Evolutionary conservation across 2,888 invertebrate genomes (phyloP), one percentile per base, ranked within the genome.

Genomic region (Dorcus hopei): DNA sequence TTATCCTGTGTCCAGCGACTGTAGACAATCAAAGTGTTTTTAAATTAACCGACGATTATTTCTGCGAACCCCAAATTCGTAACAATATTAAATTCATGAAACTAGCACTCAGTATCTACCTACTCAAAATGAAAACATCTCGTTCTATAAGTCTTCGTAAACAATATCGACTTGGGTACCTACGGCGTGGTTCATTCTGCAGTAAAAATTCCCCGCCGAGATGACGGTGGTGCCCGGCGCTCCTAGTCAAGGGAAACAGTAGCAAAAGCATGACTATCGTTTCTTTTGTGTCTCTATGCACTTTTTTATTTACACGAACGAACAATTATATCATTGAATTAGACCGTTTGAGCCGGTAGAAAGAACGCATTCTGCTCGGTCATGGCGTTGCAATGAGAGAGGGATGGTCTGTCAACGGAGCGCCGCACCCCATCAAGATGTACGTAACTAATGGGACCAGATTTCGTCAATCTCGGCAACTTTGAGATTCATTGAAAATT

Each of bases 301-400:
- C 57, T 72, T 70, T 75, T 76, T 76, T 76, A 76, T 76, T 74
- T 75, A 76, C 74, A 72, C 72, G 72, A 74, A 71, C 72, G 75
- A 72, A 77, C 77, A 77, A 77, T 77, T 76, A 77, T 76, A 76
- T 76, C 74, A 77, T 75, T 74, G 77, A 78, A 77, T 78, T 77
- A 74, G 72, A 73, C 64, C 65, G 74, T 74, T 74, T 71, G 67
- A 68, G 66, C 68, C 61, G 69, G 69, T 72, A 74, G 75, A 75
- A 76, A 75, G 70, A 71, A 68, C 58, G 65, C 68, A 75, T 70
- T 73, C 66, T 70, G 76, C 72, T 68, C 61, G 70, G 74, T 75
- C 76, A 76, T 68, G 71, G 70, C 72, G 72, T 72, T 63, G 76
- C 74, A 76, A 76, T 76, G 75, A 74, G 72, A 69, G 70, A 33